A percentile compares a stretch with the other conserved stretches of the same genome.
Evolutionary conservation across 2,888 invertebrate genomes (phyloP).

Genomic region (Erebia ligea): DNA sequence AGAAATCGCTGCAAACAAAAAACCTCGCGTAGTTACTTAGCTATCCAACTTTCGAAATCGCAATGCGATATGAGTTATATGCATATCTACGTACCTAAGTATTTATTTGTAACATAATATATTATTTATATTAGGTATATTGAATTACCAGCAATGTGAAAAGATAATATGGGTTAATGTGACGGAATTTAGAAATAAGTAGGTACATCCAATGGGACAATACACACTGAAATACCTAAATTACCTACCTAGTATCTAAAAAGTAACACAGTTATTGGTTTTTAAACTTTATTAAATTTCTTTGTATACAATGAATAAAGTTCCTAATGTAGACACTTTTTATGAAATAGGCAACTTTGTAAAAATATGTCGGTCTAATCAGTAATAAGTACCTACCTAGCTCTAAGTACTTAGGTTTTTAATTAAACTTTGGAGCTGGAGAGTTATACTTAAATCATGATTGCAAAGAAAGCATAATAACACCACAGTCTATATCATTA

Average conservation of each 20-base stretch:
- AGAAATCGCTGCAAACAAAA: slow-evolving; percentile 6
- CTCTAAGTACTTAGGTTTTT: neutral
- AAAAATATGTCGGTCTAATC: neutral
- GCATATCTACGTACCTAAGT: neutral
- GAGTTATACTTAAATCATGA: neutral
- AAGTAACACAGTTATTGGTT: too few species aligned
- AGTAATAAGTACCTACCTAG: neutral
- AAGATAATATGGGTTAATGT: neutral
- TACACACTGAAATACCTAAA: too few species aligned
- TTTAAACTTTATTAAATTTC: too few species aligned
- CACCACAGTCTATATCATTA: neutral
- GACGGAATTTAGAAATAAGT: neutral
- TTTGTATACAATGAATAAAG: too few species aligned
- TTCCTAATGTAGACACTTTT: too few species aligned
- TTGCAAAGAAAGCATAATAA: slow-evolving; percentile 10
- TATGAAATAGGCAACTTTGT: too few species aligned
- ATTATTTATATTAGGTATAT: neutral
- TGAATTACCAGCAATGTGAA: neutral
- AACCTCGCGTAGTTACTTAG: neutral
- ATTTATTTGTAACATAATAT: neutral
- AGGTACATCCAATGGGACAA: too few species aligned
- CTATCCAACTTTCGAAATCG: slow-evolving; percentile 10
- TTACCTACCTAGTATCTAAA: too few species aligned
- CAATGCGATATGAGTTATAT: neutral
- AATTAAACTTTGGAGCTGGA: neutral